A percentile compares a stretch with the other conserved stretches of the same genome.
These are phyloP conservation scores for Rhagologus leucostigma DNA, from an alignment of 2,113 vertebrate species.

Conservation along the genomic window DNA sequence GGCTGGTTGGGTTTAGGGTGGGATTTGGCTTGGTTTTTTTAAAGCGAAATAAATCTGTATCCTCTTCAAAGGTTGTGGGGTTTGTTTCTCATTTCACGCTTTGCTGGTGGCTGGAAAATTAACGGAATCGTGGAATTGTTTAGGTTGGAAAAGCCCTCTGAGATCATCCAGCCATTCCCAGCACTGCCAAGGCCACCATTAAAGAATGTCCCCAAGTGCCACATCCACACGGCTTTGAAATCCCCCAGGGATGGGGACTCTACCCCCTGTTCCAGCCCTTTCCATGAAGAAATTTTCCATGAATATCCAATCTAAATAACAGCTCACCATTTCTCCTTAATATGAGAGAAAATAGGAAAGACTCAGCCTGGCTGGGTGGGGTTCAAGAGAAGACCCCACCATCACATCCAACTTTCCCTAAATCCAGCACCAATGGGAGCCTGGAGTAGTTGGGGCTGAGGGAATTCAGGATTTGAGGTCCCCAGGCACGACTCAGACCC, in stretches of 20 bases:
- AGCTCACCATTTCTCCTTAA: neutral
- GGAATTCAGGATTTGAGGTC: neutral
- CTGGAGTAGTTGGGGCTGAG: neutral
- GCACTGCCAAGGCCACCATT: neutral
- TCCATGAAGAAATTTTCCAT: neutral
- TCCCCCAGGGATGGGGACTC: neutral
- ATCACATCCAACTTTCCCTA: neutral
- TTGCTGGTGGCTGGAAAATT: neutral
- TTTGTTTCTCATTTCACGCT: neutral
- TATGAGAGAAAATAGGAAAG: neutral
- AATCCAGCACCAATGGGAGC: neutral
- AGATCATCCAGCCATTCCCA: neutral
- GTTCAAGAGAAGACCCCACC: neutral
- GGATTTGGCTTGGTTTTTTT: neutral
- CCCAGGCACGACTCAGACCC: neutral
- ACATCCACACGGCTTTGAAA: neutral
- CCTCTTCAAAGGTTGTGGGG: neutral
- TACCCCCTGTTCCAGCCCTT: neutral
- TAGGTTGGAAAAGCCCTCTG: neutral
- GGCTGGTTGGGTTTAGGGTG: neutral
- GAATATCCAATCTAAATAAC: neutral
- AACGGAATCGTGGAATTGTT: rapidly evolving
- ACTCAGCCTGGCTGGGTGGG: neutral
- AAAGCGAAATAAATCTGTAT: neutral
- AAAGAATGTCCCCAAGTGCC: neutral